Evolutionary conservation across 2,113 vertebrate genomes (phyloP), one percentile per base, ranked within the genome.

Genomic region (Reinhardtius hippoglossoides): DNA sequence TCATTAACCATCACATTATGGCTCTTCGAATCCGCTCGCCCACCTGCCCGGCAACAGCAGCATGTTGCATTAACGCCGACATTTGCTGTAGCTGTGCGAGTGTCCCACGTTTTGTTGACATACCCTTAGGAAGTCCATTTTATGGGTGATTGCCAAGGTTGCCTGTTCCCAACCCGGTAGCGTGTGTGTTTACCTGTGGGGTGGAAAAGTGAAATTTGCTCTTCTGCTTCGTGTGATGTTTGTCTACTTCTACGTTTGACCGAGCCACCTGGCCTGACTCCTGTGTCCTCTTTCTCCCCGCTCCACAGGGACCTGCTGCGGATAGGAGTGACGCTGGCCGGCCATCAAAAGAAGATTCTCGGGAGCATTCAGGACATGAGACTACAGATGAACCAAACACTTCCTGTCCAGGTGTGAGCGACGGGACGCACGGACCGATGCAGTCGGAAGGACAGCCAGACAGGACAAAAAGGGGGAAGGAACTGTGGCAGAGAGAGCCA

Each of bases 321-420:
- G 93, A 99, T 99, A 93, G 98, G 98, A 24, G 98, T 99, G 87
- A 99, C 97, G 15, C 88, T 99, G 93, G 98, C 98, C 1, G 98
- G 98, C 59, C 98, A 99, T 91, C 98, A 99, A 94, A 99, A 99
- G 94, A 99, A 99, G 94, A 99, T 99, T 81, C 95, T 99, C 26
- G 96, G 97, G 94, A 99, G 98, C 92, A 98, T 99, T 95, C 98
- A 99, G 95, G 97, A 99, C 94, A 99, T 99, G 98, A 95, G 98
- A 93, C 93, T 99, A 93, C 98, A 99, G 94, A 99, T 99, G 98
- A 99, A 98, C 95, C 98, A 99, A 95, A 99, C 97, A 0, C 95
- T 99, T 89, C 97, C 98, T 0, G 97, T 99, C 91, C 98, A 99
- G 94, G 98, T 99, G 95, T 99, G 96, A 99, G 76, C 37, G 31